Percentiles rank a stretch among this genome's conserved stretches.
phyloP scores from a whole-genome alignment of 2,797 vertebrate genomes.

The Poecilia picta region DNA sequence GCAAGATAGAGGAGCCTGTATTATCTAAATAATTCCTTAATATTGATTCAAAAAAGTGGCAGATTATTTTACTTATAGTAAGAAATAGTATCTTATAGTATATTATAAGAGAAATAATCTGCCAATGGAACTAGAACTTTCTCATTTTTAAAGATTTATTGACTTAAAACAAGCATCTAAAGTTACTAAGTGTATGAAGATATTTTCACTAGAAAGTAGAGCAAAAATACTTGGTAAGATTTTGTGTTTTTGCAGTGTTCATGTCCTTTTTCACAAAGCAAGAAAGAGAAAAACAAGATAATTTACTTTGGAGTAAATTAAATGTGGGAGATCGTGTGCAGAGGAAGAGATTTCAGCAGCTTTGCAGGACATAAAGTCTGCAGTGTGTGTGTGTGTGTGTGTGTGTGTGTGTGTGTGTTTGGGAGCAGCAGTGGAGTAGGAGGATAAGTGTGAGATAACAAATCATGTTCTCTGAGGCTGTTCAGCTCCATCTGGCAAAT shows the following conservation, averaged over 20 bases:
- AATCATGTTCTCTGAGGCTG: slow-evolving; percentile 55
- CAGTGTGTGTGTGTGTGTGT: background rate
- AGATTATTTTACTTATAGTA: too few relatives aligned
- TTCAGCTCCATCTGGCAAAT: slow-evolving; percentile 48
- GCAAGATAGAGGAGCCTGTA: background rate
- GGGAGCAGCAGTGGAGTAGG: slow-evolving; percentile 59
- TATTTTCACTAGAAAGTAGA: too few relatives aligned
- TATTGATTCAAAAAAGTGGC: background rate
- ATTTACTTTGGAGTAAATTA: background rate
- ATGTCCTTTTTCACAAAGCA: background rate
- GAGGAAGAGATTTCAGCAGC: background rate
- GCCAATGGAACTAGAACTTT: background rate
- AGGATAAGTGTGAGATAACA: slow-evolving; percentile 43
- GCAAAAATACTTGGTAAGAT: too few relatives aligned
- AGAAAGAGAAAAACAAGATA: background rate
- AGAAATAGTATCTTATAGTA: too few relatives aligned
- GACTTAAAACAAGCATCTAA: too few relatives aligned
- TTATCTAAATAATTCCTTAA: background rate
- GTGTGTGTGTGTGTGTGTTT: background rate
- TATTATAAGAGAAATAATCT: background rate
- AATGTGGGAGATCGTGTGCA: background rate
- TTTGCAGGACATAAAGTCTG: slow-evolving; percentile 1
- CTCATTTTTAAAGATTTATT: too few relatives aligned
- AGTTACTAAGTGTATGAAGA: too few relatives aligned
- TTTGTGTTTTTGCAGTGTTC: too few relatives aligned